Percentiles rank a stretch among this genome's conserved stretches.
phyloP scores from a whole-genome alignment of 2,888 invertebrate species.

The Aphidius colemani region DNA sequence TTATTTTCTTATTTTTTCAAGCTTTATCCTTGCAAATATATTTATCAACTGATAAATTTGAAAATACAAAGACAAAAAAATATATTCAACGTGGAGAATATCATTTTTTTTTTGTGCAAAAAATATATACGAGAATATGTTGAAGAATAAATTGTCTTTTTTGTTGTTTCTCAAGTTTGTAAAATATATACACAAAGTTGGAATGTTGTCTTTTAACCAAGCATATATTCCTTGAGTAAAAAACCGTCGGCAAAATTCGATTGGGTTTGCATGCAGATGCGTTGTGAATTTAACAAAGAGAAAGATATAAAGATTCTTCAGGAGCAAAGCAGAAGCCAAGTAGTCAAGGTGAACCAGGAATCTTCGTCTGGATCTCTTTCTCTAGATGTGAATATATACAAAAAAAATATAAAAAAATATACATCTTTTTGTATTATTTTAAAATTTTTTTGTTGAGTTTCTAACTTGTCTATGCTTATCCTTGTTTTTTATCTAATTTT shows the following conservation, averaged over 20 bases:
- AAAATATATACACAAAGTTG: not conserved
- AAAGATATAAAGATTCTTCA: constrained; percentile 17
- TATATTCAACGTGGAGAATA: too few species aligned
- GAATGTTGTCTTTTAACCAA: constrained; percentile 23
- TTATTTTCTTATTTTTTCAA: constrained; percentile 30
- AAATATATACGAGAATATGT: too few species aligned
- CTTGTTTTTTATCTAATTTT: constrained; percentile 3
- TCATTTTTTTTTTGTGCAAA: too few species aligned
- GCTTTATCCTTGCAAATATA: not conserved
- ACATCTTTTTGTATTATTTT: not conserved
- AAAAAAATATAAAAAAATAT: too few species aligned
- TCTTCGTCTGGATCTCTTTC: constrained; percentile 17
- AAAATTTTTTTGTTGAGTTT: too few species aligned
- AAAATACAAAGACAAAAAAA: too few species aligned
- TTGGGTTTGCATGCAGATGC: constrained; percentile 28
- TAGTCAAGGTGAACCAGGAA: constrained; percentile 58
- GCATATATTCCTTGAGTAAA: not conserved
- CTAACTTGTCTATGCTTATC: not conserved
- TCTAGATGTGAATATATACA: not conserved
- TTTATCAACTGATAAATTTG: too few species aligned
- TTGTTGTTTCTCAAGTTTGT: too few species aligned
- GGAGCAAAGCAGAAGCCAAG: constrained; percentile 33
- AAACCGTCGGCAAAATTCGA: constrained; percentile 8
- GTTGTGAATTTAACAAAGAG: constrained; percentile 6
- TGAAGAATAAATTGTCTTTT: too few species aligned